A percentile compares a stretch with the other conserved stretches of the same genome.
Conservation (phyloP, 1,140 invertebrate genomes). For the Drosophila navojoa region DNA sequence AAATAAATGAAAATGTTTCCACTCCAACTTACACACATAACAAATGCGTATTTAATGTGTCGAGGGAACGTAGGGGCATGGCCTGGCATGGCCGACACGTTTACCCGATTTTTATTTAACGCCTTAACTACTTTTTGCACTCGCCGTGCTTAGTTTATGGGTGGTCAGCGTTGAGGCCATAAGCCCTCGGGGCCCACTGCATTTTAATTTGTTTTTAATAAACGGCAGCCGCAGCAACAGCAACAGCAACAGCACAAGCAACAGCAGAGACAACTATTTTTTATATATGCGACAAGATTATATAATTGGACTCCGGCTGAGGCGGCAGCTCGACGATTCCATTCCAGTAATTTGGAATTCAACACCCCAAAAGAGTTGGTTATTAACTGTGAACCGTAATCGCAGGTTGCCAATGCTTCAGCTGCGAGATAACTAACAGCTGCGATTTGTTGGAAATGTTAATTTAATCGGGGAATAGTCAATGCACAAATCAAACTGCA, state of each 20-base stretch:
- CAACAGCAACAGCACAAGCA: slow-evolving; percentile 6
- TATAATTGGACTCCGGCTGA: slow-evolving; percentile 40
- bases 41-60: slow-evolving; percentile 81
- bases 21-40: slow-evolving; percentile 70
- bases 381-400: slow-evolving; percentile 58
- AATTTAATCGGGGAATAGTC: slow-evolving; percentile 26
- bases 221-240: slow-evolving; percentile 42
- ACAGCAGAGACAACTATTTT: slow-evolving; percentile 27
- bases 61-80: slow-evolving; percentile 32
- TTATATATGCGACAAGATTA: slow-evolving; percentile 79
- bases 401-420: slow-evolving; percentile 60
- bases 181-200: slow-evolving; percentile 66
- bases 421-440: slow-evolving; percentile 33
- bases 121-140: slow-evolving; percentile 56
- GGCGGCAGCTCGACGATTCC: slow-evolving; percentile 48
- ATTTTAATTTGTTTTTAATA: slow-evolving; percentile 81
- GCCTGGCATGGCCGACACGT: slow-evolving; percentile 13
- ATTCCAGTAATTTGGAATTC: slow-evolving; percentile 75
- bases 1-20: slow-evolving; percentile 37
- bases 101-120: slow-evolving; percentile 74
- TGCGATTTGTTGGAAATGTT: slow-evolving; percentile 45
- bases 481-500: slow-evolving; percentile 6
- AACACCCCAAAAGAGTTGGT: slow-evolving; percentile 64
- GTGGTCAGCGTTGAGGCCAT: slow-evolving; percentile 73
- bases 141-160: slow-evolving; percentile 66